Percentiles rank a stretch among this genome's conserved stretches.
These are phyloP conservation scores for Acipenser transmontanus DNA, from an alignment of 2,797 vertebrate species.

Conservation along the genomic window DNA sequence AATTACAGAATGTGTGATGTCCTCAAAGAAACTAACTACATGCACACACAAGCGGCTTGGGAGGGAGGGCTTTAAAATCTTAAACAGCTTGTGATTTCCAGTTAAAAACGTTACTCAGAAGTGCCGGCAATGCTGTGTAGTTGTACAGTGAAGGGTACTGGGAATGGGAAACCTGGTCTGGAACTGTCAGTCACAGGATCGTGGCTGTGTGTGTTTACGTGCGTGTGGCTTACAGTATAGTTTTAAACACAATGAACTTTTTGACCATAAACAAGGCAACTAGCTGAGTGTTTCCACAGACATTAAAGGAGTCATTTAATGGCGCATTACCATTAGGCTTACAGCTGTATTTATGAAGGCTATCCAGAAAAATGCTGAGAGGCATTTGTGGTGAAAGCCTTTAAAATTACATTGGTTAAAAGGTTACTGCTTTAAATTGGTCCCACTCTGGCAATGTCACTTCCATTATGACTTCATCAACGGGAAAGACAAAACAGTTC, in stretches of 20 bases:
- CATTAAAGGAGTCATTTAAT: conserved; percentile 4
- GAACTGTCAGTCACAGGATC: too few relatives aligned
- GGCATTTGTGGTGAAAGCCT: conserved; percentile 32
- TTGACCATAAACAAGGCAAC: too few relatives aligned
- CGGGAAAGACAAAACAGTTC: conserved; percentile 62
- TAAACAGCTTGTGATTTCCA: not conserved
- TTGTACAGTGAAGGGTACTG: too few relatives aligned
- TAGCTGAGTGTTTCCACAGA: not conserved
- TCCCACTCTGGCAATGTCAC: conserved; percentile 55
- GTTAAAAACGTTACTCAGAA: too few relatives aligned
- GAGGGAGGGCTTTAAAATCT: not conserved
- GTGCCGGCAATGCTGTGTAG: too few relatives aligned
- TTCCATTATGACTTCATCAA: conserved; percentile 66
- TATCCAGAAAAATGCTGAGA: conserved; percentile 32
- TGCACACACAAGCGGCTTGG: too few relatives aligned
- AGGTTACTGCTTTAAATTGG: conserved; percentile 59
- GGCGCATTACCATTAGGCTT: not conserved
- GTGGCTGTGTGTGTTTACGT: conserved; percentile 5
- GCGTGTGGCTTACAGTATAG: not conserved
- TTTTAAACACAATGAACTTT: too few relatives aligned
- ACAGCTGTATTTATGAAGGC: conserved; percentile 45
- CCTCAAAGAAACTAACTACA: conserved; percentile 23
- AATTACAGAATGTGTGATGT: conserved; percentile 47
- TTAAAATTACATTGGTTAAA: conserved; percentile 45
- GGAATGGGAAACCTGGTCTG: too few relatives aligned